These are phyloP conservation scores for Marcusenius ussheri DNA, from an alignment of 2,113 vertebrate genomes.

Conservation along the genomic window DNA sequence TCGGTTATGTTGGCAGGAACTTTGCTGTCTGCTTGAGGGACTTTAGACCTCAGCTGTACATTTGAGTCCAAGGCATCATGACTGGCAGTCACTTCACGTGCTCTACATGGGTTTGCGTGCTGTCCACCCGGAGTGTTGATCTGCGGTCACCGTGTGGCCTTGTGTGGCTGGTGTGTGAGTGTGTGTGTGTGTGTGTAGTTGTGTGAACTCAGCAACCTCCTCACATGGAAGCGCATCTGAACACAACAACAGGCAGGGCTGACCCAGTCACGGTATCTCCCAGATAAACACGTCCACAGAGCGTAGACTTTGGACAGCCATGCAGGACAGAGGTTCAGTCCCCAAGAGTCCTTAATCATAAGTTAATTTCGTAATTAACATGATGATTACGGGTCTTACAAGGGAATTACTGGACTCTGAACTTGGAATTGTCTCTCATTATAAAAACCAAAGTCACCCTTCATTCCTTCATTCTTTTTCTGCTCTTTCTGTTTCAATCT, in stretches of 20 bases:
- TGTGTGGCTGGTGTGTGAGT: conserved; percentile 33
- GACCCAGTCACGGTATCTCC: conserved; percentile 33
- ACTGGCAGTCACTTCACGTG: background rate
- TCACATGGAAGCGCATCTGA: conserved; percentile 38
- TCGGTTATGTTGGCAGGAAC: background rate
- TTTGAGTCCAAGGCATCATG: background rate
- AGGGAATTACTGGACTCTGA: conserved; percentile 38
- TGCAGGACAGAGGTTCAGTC: conserved; percentile 54
- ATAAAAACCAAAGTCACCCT: conserved; percentile 29
- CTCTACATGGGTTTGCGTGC: background rate
- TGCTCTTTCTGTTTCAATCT: background rate
- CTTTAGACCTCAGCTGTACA: background rate
- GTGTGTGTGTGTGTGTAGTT: conserved; percentile 31
- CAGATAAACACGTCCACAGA: conserved; percentile 25
- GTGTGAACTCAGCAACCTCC: conserved; percentile 8
- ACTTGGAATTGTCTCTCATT: conserved; percentile 41
- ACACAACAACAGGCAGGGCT: conserved; percentile 11
- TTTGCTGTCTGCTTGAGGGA: background rate
- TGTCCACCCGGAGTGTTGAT: background rate
- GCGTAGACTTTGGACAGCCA: conserved; percentile 31
- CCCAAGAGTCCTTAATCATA: conserved; percentile 50
- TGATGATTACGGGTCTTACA: conserved; percentile 45
- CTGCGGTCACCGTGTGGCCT: background rate
- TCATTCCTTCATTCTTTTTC: background rate
- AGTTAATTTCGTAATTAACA: conserved; percentile 59